Base-by-base conservation (phyloP, 2,888 invertebrate genomes). In the Holacanthella duospinosa region DNA sequence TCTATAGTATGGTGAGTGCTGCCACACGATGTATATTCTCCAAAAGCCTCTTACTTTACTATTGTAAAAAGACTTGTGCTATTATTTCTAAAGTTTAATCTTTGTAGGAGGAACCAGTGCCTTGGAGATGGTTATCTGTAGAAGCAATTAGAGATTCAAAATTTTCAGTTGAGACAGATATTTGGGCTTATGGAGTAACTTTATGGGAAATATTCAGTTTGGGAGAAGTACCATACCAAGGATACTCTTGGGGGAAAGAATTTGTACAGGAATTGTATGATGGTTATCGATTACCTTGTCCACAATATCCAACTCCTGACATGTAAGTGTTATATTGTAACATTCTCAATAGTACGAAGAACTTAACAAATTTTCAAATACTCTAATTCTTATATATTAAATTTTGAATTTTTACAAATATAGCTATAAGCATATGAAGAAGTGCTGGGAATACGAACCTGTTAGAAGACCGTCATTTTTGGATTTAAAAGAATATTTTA, bases 181-280 rank as follows among this genome's bases (percentile, higher is more conserved):
- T 64, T 0, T 64, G 64, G 64, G 59, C 59, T 1, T 62, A 59
- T 48, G 64, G 61, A 2, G 28, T 64, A 19, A 64, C 64, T 2
- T 9, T 55, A 1, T 64, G 64, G 64, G 64, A 64, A 57, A 59
- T 62, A 29, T 64, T 56, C 43, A 29, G 61, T 21, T 43, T 64
- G 6, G 64, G 29, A 9, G 60, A 64, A 21, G 44, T 55, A 29
- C 64, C 64, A 19, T 64, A 64, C 55, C 64, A 55, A 25, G 64
- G 64, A 12, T 53, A 27, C 4, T 55, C 36, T 48, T 64, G 64
- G 64, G 60, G 60, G 9, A 60, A 61, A 26, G 64, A 64, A 28
- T 64, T 64, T 61, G 61, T 64, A 25, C 26, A 44, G 19, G 43
- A 56, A 16, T 29, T 64, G 16, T 55, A 55, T 27, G 54, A 57